A percentile compares a stretch with the other conserved stretches of the same genome.
These are phyloP conservation scores for Monarcha castaneiventris DNA, from an alignment of 2,113 vertebrate genomes.

Conservation along the genomic window DNA sequence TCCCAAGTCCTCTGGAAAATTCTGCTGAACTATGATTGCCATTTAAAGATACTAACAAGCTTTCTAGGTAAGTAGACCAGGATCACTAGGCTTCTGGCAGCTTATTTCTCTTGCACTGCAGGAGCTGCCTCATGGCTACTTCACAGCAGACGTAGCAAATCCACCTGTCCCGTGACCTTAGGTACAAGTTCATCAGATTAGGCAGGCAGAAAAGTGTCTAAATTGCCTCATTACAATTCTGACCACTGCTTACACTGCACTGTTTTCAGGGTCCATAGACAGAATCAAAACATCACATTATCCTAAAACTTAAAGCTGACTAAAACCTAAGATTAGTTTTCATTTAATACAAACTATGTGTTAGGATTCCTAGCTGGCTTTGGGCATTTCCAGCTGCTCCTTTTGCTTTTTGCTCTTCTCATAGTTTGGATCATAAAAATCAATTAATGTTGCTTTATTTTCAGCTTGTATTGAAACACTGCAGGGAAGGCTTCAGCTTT, in stretches of 20 bases:
- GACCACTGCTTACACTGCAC: not conserved
- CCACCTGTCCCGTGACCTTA: not conserved
- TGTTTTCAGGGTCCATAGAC: not conserved
- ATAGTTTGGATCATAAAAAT: not conserved
- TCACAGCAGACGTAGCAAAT: not conserved
- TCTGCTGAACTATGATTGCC: not conserved
- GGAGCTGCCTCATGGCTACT: not conserved
- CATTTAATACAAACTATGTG: not conserved
- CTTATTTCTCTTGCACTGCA: not conserved
- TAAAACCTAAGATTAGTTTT: not conserved
- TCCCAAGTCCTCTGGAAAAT: slow-evolving; percentile 1
- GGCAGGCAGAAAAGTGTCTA: not conserved
- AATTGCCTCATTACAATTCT: not conserved
- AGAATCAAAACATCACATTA: not conserved
- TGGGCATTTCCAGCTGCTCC: not conserved
- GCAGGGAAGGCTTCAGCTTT: not conserved
- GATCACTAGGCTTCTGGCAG: not conserved
- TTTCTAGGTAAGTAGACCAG: slow-evolving; percentile 10
- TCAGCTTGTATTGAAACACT: not conserved
- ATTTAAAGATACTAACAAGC: not conserved
- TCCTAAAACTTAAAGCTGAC: not conserved
- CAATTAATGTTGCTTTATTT: not conserved
- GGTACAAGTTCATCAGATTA: not conserved
- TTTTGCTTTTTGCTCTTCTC: not conserved
- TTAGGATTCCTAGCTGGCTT: not conserved